These are phyloP conservation scores for Heterocephalus glaber DNA, from an alignment of 2,113 vertebrate genomes.

Conservation along the genomic window DNA sequence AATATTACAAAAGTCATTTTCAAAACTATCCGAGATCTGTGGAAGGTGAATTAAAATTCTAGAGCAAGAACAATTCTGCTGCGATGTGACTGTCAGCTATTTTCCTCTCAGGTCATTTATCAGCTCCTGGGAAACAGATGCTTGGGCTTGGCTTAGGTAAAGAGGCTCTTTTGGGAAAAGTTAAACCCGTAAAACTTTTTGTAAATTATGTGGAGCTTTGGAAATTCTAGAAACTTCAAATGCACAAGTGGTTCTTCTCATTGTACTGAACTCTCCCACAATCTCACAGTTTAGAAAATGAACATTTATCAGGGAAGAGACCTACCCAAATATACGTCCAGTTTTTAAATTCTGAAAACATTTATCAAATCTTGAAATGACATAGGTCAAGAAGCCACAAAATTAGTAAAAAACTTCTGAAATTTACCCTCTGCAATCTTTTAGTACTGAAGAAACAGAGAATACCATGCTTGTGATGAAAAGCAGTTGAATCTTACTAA, in stretches of 20 bases:
- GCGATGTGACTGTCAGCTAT: background rate
- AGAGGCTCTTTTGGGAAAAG: background rate
- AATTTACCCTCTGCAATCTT: background rate
- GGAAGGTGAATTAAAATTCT: slow-evolving; percentile 17
- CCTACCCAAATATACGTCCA: background rate
- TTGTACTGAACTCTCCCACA: background rate
- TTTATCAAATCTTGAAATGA: slow-evolving; percentile 10
- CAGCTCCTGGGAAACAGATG: background rate
- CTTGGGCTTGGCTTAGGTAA: background rate
- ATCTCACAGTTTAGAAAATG: background rate
- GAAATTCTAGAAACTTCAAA: background rate
- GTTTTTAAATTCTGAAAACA: background rate
- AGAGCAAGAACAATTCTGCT: background rate
- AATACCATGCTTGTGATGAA: background rate
- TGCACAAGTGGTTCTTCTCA: background rate
- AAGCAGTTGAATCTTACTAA: background rate
- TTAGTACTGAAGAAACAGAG: background rate
- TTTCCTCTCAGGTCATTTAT: background rate
- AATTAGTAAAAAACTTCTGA: background rate
- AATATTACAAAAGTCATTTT: slow-evolving; percentile 52
- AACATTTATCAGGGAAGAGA: background rate
- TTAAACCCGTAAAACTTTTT: background rate
- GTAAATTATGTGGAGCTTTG: background rate
- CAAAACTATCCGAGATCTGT: background rate
- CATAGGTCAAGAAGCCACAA: background rate